These are phyloP conservation scores for Pogonomyrmex barbatus DNA, from an alignment of 1,140 invertebrate genomes.

Conservation along the genomic window DNA sequence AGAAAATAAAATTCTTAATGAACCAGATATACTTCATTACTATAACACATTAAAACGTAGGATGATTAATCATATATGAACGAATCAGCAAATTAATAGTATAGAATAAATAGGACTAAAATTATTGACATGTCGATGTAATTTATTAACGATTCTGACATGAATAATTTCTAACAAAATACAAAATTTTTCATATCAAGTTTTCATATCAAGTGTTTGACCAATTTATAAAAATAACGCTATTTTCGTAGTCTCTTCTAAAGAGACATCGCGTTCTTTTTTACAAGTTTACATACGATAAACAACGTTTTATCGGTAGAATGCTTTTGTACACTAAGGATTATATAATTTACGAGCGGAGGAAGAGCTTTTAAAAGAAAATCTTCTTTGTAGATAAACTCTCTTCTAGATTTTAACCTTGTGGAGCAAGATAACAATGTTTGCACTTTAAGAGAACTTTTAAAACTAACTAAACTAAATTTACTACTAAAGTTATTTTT, in stretches of 20 bases:
- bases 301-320: not conserved
- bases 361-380: not conserved
- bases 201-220: too few relatives aligned
- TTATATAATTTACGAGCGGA: constrained; percentile 4
- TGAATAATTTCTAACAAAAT: not conserved
- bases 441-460: not conserved
- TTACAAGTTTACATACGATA: not conserved
- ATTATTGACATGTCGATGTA: not conserved
- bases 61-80: not conserved
- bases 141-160: not conserved
- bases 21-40: not conserved
- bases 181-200: not conserved
- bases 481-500: not conserved
- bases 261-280: not conserved
- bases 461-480: not conserved
- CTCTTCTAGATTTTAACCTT: not conserved
- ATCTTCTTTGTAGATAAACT: not conserved
- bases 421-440: not conserved
- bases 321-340: not conserved
- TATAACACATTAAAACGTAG: not conserved
- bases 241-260: not conserved
- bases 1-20: not conserved
- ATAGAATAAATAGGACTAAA: not conserved
- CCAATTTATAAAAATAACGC: not conserved
- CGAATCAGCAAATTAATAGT: not conserved